These are phyloP conservation scores for Chironomus tepperi DNA, from an alignment of 1,140 invertebrate species.

Conservation along the genomic window DNA sequence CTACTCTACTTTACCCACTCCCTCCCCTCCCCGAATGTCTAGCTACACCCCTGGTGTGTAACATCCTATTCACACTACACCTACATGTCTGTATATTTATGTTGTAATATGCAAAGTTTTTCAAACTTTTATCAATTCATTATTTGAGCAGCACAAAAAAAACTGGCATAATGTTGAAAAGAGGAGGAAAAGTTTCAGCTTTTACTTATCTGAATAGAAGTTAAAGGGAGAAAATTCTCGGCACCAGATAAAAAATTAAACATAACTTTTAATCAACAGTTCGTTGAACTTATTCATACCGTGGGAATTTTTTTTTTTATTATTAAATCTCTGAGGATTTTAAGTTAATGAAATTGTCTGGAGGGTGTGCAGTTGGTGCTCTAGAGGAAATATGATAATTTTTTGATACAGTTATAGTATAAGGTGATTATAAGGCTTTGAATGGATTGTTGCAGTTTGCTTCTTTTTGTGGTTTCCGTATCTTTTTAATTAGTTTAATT, in stretches of 20 bases:
- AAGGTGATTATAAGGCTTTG: no score
- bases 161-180: neutral
- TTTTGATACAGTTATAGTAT: no score
- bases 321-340: neutral
- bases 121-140: constrained; percentile 9
- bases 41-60: no score
- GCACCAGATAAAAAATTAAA: neutral
- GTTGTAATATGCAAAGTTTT: neutral
- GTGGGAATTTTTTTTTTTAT: neutral
- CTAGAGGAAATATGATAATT: no score
- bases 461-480: no score
- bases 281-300: neutral
- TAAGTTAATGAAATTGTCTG: no score
- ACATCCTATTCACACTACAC: no score
- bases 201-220: neutral
- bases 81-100: neutral
- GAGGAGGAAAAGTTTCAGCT: neutral
- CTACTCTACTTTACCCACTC: no score
- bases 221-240: neutral
- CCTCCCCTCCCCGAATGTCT: no score
- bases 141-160: neutral
- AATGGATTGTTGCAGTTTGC: no score
- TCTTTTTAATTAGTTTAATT: no score
- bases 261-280: neutral
- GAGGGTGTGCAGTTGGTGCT: no score